phyloP scores from a whole-genome alignment of 2,888 invertebrate species.

The Drosophila peninsularis region DNA sequence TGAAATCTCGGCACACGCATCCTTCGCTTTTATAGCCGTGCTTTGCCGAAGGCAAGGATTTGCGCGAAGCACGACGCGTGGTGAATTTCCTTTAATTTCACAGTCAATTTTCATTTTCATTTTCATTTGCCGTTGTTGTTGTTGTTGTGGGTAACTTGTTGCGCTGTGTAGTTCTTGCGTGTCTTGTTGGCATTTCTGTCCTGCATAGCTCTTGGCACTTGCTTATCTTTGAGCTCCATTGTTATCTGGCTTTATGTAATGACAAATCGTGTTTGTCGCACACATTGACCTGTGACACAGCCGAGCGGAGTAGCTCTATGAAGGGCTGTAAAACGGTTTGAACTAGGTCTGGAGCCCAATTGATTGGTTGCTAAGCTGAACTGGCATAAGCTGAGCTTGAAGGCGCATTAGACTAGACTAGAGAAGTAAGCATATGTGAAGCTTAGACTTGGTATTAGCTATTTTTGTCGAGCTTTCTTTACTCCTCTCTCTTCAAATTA shows the following conservation, averaged over 20 bases:
- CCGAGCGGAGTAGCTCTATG: neutral
- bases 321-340: neutral
- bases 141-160: conserved; percentile 54
- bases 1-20: conserved; percentile 55
- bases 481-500: neutral
- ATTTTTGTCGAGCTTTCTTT: no score
- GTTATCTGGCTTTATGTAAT: conserved; percentile 15
- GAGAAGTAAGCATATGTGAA: no score
- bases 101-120: conserved; percentile 41
- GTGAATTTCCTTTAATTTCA: conserved; percentile 57
- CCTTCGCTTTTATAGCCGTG: conserved; percentile 64
- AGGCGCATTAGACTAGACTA: neutral
- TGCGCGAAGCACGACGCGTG: conserved; percentile 39
- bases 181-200: conserved; percentile 7
- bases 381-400: neutral
- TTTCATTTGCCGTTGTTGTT: conserved; percentile 32
- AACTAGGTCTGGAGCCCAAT: neutral
- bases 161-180: conserved; percentile 50
- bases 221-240: conserved; percentile 18
- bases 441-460: no score
- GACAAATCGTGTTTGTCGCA: conserved; percentile 9
- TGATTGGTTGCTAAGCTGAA: neutral
- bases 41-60: conserved; percentile 32
- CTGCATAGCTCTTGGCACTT: conserved; percentile 1
- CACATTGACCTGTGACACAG: conserved; percentile 4